Evolutionary conservation across 2,113 vertebrate genomes (phyloP), one percentile per base, ranked within the genome.

Genomic region (Chascanopsetta lugubris): DNA sequence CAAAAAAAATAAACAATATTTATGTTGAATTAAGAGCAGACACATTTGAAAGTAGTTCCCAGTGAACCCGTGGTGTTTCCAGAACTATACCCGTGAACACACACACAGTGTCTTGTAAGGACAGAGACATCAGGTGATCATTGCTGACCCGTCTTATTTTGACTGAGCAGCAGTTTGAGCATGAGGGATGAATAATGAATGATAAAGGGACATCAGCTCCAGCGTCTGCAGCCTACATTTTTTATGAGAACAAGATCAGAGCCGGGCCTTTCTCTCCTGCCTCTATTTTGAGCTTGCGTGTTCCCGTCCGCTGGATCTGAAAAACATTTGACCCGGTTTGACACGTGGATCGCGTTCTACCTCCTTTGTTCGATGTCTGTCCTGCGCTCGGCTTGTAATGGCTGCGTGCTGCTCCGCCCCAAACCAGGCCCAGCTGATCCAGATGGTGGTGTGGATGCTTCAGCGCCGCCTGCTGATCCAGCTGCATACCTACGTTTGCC

Each of bases 361-460:
- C 50, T 45, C 2, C 20, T 36, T 38, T 45, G 34, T 26, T 53
- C 7, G 34, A 5, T 24, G 36, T 51, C 62, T 32, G 57, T 55
- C 47, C 26, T 57, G 11, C 40, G n/a, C 22, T 57, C 5, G n/a
- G 29, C 30, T 17, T 27, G 53, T 58, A 42, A 66, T 21, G 36
- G 61, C 48, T 60, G n/a, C 24, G 30, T 60, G n/a, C 24, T 34
- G 24, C 45, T 26, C 21, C 80, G 29, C 34, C 57, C 59, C 40
- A 56, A 20, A 40, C n/a, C 89, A 99, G 97, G 95, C 95, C 1
- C 95, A 96, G 90, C 92, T 99, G n/a, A 95, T 99, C 50, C 97
- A 97, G 85, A 98, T 98, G 97, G 97, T 99, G 83, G 94, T 98
- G 53, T 99, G 97, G 97, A 95, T 99, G 96, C 94, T 99, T 0